phyloP scores from a whole-genome alignment of 2,888 invertebrate species.

The Eristalis tenax region DNA sequence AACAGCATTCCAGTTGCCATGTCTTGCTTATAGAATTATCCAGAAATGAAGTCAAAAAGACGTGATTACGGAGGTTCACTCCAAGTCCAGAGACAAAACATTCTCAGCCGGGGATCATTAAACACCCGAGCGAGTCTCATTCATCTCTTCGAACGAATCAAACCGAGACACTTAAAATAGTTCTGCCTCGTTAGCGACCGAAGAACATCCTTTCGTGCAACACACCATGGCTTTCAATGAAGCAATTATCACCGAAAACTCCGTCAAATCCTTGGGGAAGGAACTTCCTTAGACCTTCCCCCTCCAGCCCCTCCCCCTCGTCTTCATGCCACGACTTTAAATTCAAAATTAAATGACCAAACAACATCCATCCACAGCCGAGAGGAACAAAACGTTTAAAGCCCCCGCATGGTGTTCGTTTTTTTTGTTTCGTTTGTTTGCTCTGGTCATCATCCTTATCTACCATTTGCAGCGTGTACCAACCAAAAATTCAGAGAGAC shows the following conservation, averaged over 20 bases:
- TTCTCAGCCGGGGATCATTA: background rate
- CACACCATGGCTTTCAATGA: background rate
- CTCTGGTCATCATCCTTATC: slow-evolving; percentile 46
- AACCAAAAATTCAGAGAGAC: slow-evolving; percentile 34
- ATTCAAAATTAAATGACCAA: slow-evolving; percentile 1
- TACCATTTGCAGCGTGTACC: slow-evolving; percentile 53
- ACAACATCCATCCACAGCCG: background rate
- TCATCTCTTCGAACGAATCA: background rate
- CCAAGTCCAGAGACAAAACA: too few species aligned
- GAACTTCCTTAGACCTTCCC: background rate
- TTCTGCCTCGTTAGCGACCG: background rate
- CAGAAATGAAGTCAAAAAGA: too few species aligned
- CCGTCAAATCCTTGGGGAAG: background rate
- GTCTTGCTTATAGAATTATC: too few species aligned
- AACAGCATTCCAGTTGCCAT: too few species aligned
- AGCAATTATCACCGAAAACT: background rate
- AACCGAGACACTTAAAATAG: background rate
- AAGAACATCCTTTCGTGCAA: background rate
- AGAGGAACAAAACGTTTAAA: slow-evolving; percentile 14
- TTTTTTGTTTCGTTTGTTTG: slow-evolving; percentile 21
- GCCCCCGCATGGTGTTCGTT: background rate
- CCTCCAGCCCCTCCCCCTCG: background rate
- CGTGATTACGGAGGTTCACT: too few species aligned
- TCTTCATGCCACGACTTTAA: background rate
- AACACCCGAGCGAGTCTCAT: background rate